phyloP scores from a whole-genome alignment of 2,113 vertebrate species.

The Smithornis capensis region DNA sequence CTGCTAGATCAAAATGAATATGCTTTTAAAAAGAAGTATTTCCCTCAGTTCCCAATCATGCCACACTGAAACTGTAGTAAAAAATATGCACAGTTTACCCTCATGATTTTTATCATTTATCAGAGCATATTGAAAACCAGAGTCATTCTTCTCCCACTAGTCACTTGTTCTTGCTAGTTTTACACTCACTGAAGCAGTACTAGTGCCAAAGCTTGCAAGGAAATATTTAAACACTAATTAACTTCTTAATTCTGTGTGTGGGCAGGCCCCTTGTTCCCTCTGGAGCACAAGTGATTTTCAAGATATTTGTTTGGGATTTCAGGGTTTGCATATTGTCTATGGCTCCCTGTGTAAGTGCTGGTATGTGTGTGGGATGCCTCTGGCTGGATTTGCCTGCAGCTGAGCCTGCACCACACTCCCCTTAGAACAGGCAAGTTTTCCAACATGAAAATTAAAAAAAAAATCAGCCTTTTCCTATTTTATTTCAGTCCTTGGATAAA shows the following conservation, averaged over 20 bases:
- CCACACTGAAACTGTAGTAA: neutral
- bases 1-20: neutral
- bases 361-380: constrained; percentile 60
- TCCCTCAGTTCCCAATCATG: neutral
- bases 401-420: neutral
- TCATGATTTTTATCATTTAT: neutral
- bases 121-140: neutral
- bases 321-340: constrained; percentile 23
- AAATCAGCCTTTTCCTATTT: neutral
- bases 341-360: neutral
- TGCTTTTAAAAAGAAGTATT: neutral
- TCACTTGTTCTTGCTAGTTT: neutral
- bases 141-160: neutral
- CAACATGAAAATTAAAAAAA: neutral
- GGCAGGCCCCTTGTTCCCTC: constrained; percentile 28
- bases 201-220: neutral
- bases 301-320: constrained; percentile 39
- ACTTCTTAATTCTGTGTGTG: constrained; percentile 35
- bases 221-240: constrained; percentile 50
- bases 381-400: constrained; percentile 3
- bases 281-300: neutral
- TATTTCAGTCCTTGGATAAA: neutral
- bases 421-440: neutral
- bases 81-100: neutral
- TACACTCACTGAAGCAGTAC: neutral